phyloP scores from a whole-genome alignment of 2,797 vertebrate genomes.

The Neoniphon sammara region DNA sequence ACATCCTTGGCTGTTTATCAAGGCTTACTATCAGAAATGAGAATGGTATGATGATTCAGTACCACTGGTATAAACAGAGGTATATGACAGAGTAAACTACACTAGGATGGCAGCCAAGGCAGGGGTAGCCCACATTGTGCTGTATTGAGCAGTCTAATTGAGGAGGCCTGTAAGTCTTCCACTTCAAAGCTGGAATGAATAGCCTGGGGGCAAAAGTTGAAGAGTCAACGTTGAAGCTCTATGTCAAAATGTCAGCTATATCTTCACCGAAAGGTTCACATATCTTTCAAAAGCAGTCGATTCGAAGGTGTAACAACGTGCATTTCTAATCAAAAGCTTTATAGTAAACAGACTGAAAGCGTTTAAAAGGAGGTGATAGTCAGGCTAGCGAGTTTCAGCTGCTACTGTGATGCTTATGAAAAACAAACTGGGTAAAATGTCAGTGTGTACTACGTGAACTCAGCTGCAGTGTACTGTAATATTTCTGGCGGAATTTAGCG shows the following conservation, averaged over 20 bases:
- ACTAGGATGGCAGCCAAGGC: slow-evolving; percentile 4
- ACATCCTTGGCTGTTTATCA: background rate
- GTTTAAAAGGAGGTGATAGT: slow-evolving; percentile 39
- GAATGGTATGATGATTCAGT: too few relatives aligned
- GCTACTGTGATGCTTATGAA: slow-evolving; percentile 25
- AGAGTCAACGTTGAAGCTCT: slow-evolving; percentile 48
- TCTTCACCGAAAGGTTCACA: slow-evolving; percentile 19
- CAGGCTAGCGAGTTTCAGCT: slow-evolving; percentile 53
- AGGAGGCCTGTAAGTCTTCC: slow-evolving; percentile 70
- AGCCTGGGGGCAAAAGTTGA: slow-evolving; percentile 63
- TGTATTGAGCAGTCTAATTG: slow-evolving; percentile 52
- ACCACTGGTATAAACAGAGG: background rate
- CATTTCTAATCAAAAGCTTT: background rate
- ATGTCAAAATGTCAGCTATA: slow-evolving; percentile 57
- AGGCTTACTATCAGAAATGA: background rate
- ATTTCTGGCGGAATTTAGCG: fast-evolving
- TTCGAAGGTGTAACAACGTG: background rate
- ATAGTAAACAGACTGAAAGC: background rate
- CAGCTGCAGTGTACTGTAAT: background rate
- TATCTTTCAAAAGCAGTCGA: background rate
- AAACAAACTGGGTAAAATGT: background rate
- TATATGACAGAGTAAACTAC: slow-evolving; percentile 2
- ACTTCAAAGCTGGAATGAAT: slow-evolving; percentile 76
- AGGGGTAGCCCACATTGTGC: slow-evolving; percentile 45
- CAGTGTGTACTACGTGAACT: background rate